Percentiles rank a stretch among this genome's conserved stretches.
Conservation (phyloP, 2,888 invertebrate genomes). For the Parnassius orleans region DNA sequence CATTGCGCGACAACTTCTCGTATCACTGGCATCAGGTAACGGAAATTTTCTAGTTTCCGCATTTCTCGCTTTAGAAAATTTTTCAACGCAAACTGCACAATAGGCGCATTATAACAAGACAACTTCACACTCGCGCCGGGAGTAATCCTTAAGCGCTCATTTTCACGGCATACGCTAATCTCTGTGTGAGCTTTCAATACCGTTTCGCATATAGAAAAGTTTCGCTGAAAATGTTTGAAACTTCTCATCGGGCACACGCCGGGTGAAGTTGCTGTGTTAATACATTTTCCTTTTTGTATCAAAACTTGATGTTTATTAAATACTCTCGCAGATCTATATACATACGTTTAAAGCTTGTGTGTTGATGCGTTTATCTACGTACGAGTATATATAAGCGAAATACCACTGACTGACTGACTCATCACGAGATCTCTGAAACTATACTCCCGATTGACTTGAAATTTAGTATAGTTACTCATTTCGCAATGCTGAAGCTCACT, state of each 20-base stretch:
- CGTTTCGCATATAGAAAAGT: constrained; percentile 75
- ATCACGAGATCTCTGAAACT: too few relatives aligned
- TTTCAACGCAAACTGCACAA: constrained; percentile 25
- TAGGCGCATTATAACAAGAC: constrained; percentile 58
- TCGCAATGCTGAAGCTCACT: too few relatives aligned
- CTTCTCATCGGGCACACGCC: constrained; percentile 56
- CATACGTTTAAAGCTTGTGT: constrained; percentile 1
- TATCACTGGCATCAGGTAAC: constrained; percentile 27
- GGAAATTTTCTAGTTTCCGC: constrained; percentile 24
- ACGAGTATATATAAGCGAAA: too few relatives aligned
- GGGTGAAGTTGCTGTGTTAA: constrained; percentile 72
- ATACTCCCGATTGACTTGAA: too few relatives aligned
- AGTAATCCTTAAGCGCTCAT: constrained; percentile 72
- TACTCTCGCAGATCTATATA: constrained; percentile 37
- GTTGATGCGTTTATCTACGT: background rate
- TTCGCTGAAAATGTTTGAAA: constrained; percentile 73
- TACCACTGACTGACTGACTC: too few relatives aligned
- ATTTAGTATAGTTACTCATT: too few relatives aligned
- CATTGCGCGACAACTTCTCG: constrained; percentile 23
- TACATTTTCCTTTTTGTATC: constrained; percentile 75
- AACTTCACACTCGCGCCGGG: constrained; percentile 60
- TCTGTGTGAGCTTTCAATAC: constrained; percentile 74
- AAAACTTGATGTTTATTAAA: constrained; percentile 64
- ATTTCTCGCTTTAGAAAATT: constrained; percentile 24
- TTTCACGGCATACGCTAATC: constrained; percentile 73